Evolutionary conservation across 2,797 vertebrate genomes (phyloP).

Genomic region (Myotis myotis): DNA sequence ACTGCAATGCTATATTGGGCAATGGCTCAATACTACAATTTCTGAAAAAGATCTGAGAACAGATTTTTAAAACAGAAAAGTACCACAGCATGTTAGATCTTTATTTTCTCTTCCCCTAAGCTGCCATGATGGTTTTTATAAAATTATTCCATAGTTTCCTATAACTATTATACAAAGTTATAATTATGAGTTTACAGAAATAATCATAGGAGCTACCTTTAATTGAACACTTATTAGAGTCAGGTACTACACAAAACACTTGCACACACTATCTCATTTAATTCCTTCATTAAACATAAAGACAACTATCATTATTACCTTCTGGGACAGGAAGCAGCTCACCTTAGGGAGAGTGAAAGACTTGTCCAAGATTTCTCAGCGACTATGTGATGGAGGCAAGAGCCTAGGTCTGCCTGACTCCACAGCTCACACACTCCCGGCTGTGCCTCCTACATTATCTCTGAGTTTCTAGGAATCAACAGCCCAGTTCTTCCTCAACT

Average conservation of each 20-base stretch:
- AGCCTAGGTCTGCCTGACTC: neutral
- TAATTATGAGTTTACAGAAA: constrained; percentile 10
- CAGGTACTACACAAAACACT: neutral
- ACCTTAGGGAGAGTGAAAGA: neutral
- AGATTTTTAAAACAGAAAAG: constrained; percentile 25
- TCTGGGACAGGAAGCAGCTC: neutral
- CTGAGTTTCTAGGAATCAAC: neutral
- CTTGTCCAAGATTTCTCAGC: neutral
- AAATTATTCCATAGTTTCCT: constrained; percentile 6
- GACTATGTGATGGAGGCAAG: neutral
- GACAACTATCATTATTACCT: neutral
- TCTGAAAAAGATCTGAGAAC: neutral
- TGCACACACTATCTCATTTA: neutral
- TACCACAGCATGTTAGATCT: neutral
- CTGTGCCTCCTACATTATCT: neutral
- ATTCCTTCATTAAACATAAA: neutral
- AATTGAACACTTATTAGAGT: neutral
- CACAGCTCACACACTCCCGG: neutral
- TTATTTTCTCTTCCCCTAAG: constrained; percentile 19
- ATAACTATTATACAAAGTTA: constrained; percentile 6
- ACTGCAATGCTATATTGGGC: neutral
- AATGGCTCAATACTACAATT: neutral
- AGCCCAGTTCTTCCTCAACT: neutral
- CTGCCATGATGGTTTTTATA: neutral
- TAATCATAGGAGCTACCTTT: neutral